A percentile compares a stretch with the other conserved stretches of the same genome.
phyloP scores from a whole-genome alignment of 1,140 invertebrate species.

The Bilobella aurantiaca region DNA sequence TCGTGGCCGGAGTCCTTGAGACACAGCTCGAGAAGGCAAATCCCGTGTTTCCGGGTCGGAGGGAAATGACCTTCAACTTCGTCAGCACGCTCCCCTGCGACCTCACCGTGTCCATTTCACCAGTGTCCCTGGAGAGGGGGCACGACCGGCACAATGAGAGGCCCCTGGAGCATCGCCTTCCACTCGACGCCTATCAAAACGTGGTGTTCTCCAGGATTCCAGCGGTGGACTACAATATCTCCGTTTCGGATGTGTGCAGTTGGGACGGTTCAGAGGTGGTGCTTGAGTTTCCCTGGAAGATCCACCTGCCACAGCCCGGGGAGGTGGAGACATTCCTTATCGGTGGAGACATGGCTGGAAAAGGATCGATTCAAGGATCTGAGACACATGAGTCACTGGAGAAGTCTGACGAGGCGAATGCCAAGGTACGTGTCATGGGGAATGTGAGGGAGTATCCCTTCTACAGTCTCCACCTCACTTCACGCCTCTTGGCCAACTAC shows the following conservation, averaged over 20 bases:
- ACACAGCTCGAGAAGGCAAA: constrained; percentile 55
- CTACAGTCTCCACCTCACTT: neutral
- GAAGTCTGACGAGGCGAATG: neutral
- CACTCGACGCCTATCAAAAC: neutral
- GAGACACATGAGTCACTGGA: neutral
- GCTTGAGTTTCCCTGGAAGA: neutral
- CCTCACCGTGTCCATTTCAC: neutral
- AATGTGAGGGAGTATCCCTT: neutral
- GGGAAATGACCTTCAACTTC: constrained; percentile 36
- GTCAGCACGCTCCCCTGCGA: constrained; percentile 33
- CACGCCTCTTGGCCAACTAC: neutral
- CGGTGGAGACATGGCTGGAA: neutral
- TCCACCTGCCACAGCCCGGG: neutral
- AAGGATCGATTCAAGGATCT: neutral
- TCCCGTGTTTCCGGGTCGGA: constrained; percentile 28
- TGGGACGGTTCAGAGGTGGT: neutral
- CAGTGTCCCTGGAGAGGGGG: neutral
- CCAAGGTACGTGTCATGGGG: neutral
- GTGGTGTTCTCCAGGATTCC: neutral
- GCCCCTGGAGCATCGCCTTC: neutral
- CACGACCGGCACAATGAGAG: neutral
- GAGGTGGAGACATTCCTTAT: neutral
- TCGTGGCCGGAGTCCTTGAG: constrained; percentile 77
- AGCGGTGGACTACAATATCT: neutral
- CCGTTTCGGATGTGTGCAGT: neutral